Evolutionary conservation across 1,140 invertebrate species (phyloP).

Genomic region (Neuroterus valhalla): DNA sequence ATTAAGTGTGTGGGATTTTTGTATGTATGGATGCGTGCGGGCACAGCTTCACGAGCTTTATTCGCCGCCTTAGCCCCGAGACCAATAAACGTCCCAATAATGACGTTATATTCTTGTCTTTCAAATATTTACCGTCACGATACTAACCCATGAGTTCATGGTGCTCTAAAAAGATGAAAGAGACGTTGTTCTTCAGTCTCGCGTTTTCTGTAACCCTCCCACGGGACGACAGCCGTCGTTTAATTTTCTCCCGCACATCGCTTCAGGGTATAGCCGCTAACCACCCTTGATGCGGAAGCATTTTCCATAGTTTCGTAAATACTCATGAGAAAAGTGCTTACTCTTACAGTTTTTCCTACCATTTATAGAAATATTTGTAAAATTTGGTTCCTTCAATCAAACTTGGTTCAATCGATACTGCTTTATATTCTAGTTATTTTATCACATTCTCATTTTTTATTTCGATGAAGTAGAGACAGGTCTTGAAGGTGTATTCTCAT

Average conservation of each 20-base stretch:
- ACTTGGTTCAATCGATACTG: too few species aligned
- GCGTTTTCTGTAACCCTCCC: slow-evolving; percentile 16
- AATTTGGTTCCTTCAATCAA: too few species aligned
- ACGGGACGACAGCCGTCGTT: slow-evolving; percentile 22
- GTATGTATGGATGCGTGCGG: not conserved
- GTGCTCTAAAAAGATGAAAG: slow-evolving; percentile 12
- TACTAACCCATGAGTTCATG: slow-evolving; percentile 2
- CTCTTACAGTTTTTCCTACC: not conserved
- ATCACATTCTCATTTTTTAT: too few species aligned
- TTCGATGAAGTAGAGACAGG: too few species aligned
- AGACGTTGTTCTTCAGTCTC: not conserved
- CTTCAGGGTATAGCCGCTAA: slow-evolving; percentile 23
- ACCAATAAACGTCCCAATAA: slow-evolving; percentile 3
- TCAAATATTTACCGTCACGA: slow-evolving; percentile 5
- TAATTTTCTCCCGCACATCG: slow-evolving; percentile 18
- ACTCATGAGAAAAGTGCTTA: slow-evolving; percentile 1
- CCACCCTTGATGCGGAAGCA: slow-evolving; percentile 14
- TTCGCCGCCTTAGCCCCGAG: not conserved
- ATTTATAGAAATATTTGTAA: too few species aligned
- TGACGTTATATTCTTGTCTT: not conserved
- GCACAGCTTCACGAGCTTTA: not conserved
- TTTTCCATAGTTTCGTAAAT: slow-evolving; percentile 24
- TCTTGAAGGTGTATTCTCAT: too few species aligned
- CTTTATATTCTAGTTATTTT: too few species aligned
- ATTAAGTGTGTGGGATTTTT: not conserved